A percentile compares a stretch with the other conserved stretches of the same genome.
Evolutionary conservation across 2,888 invertebrate species (phyloP).

Genomic region (Beris chalybata): DNA sequence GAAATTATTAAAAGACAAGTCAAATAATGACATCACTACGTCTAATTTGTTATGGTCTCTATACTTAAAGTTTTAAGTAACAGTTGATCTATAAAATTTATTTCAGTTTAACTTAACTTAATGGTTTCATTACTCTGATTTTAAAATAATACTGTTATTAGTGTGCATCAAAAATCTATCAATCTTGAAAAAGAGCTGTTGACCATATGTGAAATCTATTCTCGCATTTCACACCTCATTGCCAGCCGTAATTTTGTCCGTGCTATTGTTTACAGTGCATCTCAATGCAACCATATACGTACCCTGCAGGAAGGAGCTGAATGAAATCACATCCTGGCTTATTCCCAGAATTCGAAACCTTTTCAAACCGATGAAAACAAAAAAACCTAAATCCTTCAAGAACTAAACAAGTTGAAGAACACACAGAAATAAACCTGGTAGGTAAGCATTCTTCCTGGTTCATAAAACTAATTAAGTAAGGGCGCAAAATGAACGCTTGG

Average conservation of each 20-base stretch:
- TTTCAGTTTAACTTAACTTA: no score
- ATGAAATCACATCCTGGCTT: not conserved
- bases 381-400: not conserved
- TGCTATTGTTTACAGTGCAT: not conserved
- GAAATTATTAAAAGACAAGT: no score
- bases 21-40: no score
- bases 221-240: slow-evolving; percentile 18
- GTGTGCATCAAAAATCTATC: not conserved
- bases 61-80: no score
- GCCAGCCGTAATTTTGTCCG: slow-evolving; percentile 1
- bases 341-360: slow-evolving; percentile 15
- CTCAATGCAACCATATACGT: not conserved
- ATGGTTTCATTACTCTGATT: no score
- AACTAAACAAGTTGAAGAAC: slow-evolving; percentile 7
- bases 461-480: slow-evolving; percentile 3
- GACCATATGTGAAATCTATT: slow-evolving; percentile 17
- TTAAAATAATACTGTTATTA: no score
- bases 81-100: no score
- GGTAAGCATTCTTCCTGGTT: not conserved
- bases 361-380: not conserved
- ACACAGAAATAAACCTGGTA: not conserved
- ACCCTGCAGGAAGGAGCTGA: not conserved
- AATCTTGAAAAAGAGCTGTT: not conserved
- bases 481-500: no score
- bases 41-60: no score